Evolutionary conservation across 2,888 invertebrate species (phyloP).

Genomic region (Amiota communis): DNA sequence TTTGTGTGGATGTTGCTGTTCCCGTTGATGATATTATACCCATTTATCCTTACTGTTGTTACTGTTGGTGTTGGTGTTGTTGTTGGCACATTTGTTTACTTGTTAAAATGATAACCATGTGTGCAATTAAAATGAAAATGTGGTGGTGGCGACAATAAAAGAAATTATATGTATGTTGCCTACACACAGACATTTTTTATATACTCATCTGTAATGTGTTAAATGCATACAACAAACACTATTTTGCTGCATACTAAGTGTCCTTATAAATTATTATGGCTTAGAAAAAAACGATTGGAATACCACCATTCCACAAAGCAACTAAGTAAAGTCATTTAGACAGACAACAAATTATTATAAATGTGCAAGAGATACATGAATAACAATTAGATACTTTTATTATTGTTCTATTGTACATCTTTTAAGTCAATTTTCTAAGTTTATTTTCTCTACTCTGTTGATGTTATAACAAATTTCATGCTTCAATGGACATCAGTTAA

Average conservation of each 20-base stretch:
- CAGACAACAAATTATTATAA: no score
- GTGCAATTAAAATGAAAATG: conserved; percentile 67
- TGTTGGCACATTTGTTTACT: conserved; percentile 31
- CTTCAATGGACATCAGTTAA: no score
- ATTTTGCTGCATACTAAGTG: background rate
- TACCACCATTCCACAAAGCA: background rate
- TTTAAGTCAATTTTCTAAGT: no score
- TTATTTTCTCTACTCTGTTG: no score
- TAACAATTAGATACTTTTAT: no score
- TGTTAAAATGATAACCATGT: conserved; percentile 67
- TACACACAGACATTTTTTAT: conserved; percentile 1
- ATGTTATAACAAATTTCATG: no score
- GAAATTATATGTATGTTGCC: conserved; percentile 34
- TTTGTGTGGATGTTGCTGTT: no score
- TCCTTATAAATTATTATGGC: background rate
- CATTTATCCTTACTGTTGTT: conserved; percentile 24
- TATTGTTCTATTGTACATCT: no score
- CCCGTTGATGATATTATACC: conserved; percentile 34
- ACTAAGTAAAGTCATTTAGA: no score
- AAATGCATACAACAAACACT: conserved; percentile 4
- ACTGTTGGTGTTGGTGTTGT: conserved; percentile 23
- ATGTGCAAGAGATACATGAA: no score
- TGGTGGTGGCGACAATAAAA: conserved; percentile 56
- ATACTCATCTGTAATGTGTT: background rate
- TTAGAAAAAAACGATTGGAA: background rate